These are phyloP conservation scores for Heliconius charithonia DNA, from an alignment of 2,888 invertebrate species.

Conservation along the genomic window DNA sequence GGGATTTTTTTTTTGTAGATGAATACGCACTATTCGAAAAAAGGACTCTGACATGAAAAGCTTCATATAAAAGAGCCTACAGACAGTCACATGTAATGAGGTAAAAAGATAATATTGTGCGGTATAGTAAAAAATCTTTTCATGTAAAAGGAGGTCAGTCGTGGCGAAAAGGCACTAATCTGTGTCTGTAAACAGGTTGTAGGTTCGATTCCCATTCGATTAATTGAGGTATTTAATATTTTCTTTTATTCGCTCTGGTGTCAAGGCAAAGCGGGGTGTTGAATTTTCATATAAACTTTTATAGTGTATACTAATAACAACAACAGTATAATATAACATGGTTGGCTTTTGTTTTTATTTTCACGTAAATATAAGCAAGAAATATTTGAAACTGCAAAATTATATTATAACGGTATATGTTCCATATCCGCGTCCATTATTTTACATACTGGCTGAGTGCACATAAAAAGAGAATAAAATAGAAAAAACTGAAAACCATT, in stretches of 20 bases:
- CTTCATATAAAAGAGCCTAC: conserved; percentile 27
- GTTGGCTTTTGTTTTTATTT: background rate
- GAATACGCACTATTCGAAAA: conserved; percentile 37
- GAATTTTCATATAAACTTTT: background rate
- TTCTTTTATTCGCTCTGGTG: too few relatives aligned
- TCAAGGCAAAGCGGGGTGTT: too few relatives aligned
- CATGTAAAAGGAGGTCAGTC: background rate
- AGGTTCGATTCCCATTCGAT: too few relatives aligned
- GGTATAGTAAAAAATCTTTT: background rate
- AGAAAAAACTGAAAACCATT: conserved; percentile 4
- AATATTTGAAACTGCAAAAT: background rate
- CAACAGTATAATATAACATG: background rate
- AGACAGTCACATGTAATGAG: conserved; percentile 36
- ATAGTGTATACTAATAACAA: background rate
- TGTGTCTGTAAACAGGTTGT: too few relatives aligned
- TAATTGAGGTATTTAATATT: too few relatives aligned
- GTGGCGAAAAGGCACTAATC: background rate
- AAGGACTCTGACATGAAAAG: conserved; percentile 32
- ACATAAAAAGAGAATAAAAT: conserved; percentile 2
- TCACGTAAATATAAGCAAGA: background rate
- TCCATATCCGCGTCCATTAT: conserved; percentile 7
- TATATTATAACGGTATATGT: background rate
- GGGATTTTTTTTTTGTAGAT: conserved; percentile 32
- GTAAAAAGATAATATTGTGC: conserved; percentile 25
- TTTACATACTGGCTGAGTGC: conserved; percentile 12